These are phyloP conservation scores for Hydrolagus affinis DNA, from an alignment of 2,113 vertebrate genomes.

Conservation along the genomic window DNA sequence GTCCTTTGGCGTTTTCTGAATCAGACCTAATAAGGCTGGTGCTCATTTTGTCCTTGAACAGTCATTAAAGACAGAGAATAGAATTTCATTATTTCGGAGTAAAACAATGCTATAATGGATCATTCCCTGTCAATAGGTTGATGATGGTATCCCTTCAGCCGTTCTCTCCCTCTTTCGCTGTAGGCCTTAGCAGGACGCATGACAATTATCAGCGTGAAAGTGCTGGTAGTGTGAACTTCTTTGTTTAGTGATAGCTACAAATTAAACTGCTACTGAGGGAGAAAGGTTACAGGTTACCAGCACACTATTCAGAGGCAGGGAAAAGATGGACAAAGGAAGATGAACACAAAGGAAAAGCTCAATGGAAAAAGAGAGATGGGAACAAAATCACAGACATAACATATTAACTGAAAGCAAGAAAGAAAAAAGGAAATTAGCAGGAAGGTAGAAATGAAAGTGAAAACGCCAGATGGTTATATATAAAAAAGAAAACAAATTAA, in stretches of 20 bases:
- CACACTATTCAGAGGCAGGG: not conserved
- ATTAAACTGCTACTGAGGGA: not conserved
- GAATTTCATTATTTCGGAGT: not conserved
- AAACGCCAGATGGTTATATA: not conserved
- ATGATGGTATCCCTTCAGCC: not conserved
- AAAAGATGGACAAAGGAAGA: not conserved
- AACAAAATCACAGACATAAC: not conserved
- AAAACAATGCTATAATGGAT: slow-evolving; percentile 16
- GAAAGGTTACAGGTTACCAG: slow-evolving; percentile 6
- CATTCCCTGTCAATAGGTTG: not conserved
- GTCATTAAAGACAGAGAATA: slow-evolving; percentile 2
- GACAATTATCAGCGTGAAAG: slow-evolving; percentile 14
- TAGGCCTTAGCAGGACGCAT: not conserved
- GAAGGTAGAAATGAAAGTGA: not conserved
- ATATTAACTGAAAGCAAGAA: not conserved
- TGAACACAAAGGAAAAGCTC: not conserved
- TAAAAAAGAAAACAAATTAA: not conserved
- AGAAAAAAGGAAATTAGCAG: not conserved
- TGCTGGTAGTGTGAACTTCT: not conserved
- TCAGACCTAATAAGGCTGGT: not conserved
- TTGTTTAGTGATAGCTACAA: slow-evolving; percentile 2
- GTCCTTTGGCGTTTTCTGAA: not conserved
- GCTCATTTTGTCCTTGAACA: not conserved
- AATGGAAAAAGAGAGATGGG: not conserved
- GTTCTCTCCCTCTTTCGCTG: not conserved